Conservation (phyloP, 2,888 invertebrate species). For the Acleris cristana region DNA sequence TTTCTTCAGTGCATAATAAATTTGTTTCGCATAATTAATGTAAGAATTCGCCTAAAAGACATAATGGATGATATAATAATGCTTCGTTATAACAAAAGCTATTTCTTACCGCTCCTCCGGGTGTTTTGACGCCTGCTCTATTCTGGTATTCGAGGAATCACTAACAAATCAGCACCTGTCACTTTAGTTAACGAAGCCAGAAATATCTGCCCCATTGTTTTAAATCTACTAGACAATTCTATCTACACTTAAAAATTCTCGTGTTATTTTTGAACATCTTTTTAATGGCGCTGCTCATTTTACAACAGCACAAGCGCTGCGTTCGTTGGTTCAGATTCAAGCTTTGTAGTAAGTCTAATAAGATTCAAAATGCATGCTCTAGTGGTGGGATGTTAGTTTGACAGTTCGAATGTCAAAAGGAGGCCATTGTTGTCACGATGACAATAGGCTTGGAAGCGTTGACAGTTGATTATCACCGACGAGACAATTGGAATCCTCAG, state of each 20-base stretch:
- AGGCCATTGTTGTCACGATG: conserved; percentile 63
- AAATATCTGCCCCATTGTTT: conserved; percentile 71
- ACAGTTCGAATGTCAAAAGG: conserved; percentile 41
- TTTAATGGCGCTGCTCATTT: conserved; percentile 53
- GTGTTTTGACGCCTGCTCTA: conserved; percentile 72
- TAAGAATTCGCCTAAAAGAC: conserved; percentile 57
- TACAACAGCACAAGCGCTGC: conserved; percentile 53
- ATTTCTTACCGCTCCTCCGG: conserved; percentile 58
- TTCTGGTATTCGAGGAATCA: conserved; percentile 69
- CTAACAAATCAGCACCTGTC: conserved; percentile 78
- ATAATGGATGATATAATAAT: conserved; percentile 51
- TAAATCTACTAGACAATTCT: conserved; percentile 69
- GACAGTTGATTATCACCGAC: conserved; percentile 71
- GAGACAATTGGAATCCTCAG: conserved; percentile 64
- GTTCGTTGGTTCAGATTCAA: conserved; percentile 30
- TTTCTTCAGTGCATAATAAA: conserved; percentile 44
- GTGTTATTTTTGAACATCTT: conserved; percentile 62
- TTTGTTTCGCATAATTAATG: conserved; percentile 58
- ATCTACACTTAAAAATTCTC: conserved; percentile 62
- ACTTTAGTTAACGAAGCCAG: conserved; percentile 66
- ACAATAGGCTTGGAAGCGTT: conserved; percentile 70
- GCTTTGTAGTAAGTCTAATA: conserved; percentile 41
- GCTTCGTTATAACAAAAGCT: conserved; percentile 56
- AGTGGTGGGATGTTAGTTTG: conserved; percentile 42
- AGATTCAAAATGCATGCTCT: conserved; percentile 44